Base-by-base conservation (phyloP, 2,797 vertebrate genomes). In the Dendrocincla fuliginosa region DNA sequence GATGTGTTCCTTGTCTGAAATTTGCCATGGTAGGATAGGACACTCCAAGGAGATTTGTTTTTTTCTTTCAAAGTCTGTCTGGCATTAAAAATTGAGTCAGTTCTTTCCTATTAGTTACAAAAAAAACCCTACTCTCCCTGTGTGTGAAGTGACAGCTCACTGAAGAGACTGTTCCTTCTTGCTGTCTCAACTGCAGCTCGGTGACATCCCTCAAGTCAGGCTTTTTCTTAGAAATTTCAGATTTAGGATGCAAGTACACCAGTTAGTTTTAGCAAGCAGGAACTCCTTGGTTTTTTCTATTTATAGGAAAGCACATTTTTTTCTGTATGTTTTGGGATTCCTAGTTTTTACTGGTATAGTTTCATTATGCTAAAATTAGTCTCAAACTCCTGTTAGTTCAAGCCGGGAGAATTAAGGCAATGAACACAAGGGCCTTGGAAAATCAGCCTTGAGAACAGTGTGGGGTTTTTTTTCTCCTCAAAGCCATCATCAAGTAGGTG, bases 281-380 rank as follows among this genome's bases (percentile, higher is more conserved):
- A 88, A 52, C 64, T 84, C 35, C 69, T 44, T 16, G 44, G 1
- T 2, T 22, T 60, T 63, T 74, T 55, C 61, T 93, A 3, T 86
- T 92, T 91, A 49, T 53, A 84, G 57, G 67, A 63, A 60, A 49
- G 14, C 37, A n/a, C 24, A 15, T 39, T 39, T 11, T 67, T 74
- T 47, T 20, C 55, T 42, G 10, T 61, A 2, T 46, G 23, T 74
- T 90, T 47, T 79, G 35, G n/a, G 32, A 55, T 65, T 61, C 10
- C 6, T 15, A 65, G 8, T 35, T 50, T 63, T 90, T 78, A 12
- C 59, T 52, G 41, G 13, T 74, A 8, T 41, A 33, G 53, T 75
- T 90, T 55, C 11, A 11, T 68, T 91, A 83, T 84, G 30, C 53
- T 88, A 56, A 93, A 94, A 63, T 74, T 35, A 71, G 24, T 46